Conservation (phyloP, 2,113 vertebrate genomes). For the Tetrax tetrax region DNA sequence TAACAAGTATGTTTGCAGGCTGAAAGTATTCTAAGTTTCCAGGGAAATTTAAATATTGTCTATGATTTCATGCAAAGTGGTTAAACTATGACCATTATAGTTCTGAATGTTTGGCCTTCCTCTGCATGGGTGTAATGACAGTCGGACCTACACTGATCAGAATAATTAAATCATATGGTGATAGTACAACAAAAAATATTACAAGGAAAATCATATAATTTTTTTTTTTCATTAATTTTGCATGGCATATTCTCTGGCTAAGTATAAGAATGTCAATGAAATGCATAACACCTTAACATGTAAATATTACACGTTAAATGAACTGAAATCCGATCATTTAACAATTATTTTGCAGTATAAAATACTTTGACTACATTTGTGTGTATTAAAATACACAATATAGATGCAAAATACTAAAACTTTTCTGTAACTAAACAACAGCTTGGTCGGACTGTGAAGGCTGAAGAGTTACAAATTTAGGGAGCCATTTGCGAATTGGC, state of each 20-base stretch:
- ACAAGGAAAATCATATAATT: background rate
- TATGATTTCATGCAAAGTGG: background rate
- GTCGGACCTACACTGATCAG: background rate
- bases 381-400: slow-evolving; percentile 29
- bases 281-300: background rate
- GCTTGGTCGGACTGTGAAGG: background rate
- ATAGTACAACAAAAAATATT: slow-evolving; percentile 33
- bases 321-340: slow-evolving; percentile 47
- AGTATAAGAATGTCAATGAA: background rate
- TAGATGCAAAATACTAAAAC: no score
- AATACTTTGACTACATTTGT: slow-evolving; percentile 28
- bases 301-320: slow-evolving; percentile 18
- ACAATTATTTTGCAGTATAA: slow-evolving; percentile 29
- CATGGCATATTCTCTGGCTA: background rate
- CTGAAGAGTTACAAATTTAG: background rate
- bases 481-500: background rate
- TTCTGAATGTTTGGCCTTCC: background rate
- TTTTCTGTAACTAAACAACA: no score
- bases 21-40: slow-evolving; percentile 26
- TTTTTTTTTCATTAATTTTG: slow-evolving; percentile 31
- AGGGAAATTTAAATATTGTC: slow-evolving; percentile 24
- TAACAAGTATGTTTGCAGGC: background rate
- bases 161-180: slow-evolving; percentile 20
- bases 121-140: background rate
- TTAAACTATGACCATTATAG: background rate